Percentiles rank a stretch among this genome's conserved stretches.
Conservation (phyloP, 1,140 invertebrate species). For the Meloidogyne hapla region DNA sequence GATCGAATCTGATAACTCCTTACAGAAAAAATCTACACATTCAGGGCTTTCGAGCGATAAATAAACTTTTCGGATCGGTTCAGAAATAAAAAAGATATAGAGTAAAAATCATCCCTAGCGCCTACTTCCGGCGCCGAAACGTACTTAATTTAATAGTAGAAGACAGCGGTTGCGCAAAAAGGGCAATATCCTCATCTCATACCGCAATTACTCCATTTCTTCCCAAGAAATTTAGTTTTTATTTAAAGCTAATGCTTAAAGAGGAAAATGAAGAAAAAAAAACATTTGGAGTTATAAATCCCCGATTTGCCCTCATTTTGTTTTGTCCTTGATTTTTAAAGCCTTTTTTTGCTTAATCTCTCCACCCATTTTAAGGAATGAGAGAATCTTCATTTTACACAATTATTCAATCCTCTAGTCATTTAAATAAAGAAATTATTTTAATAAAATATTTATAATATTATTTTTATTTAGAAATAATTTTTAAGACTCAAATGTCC, state of each 20-base stretch:
- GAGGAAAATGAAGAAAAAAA: background rate
- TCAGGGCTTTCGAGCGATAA: too few relatives aligned
- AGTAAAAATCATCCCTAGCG: too few relatives aligned
- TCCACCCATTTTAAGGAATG: background rate
- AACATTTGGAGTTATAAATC: background rate
- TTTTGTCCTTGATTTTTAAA: background rate
- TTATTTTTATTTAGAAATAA: too few relatives aligned
- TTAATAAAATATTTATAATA: too few relatives aligned
- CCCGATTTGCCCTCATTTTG: background rate
- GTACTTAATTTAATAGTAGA: too few relatives aligned
- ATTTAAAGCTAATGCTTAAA: background rate
- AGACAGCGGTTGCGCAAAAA: background rate
- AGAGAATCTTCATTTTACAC: background rate
- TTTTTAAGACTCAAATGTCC: too few relatives aligned
- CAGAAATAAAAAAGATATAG: too few relatives aligned
- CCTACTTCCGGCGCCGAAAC: too few relatives aligned
- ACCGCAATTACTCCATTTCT: background rate
- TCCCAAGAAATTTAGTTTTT: background rate
- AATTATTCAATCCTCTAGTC: background rate
- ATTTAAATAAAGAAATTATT: too few relatives aligned
- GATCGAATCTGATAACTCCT: too few relatives aligned
- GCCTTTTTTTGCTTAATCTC: background rate
- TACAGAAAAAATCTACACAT: too few relatives aligned
- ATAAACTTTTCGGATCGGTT: too few relatives aligned
- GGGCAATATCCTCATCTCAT: background rate